Evolutionary conservation across 2,113 vertebrate species (phyloP), one percentile per base, ranked within the genome.

Genomic region (Rhabdomys dilectus): DNA sequence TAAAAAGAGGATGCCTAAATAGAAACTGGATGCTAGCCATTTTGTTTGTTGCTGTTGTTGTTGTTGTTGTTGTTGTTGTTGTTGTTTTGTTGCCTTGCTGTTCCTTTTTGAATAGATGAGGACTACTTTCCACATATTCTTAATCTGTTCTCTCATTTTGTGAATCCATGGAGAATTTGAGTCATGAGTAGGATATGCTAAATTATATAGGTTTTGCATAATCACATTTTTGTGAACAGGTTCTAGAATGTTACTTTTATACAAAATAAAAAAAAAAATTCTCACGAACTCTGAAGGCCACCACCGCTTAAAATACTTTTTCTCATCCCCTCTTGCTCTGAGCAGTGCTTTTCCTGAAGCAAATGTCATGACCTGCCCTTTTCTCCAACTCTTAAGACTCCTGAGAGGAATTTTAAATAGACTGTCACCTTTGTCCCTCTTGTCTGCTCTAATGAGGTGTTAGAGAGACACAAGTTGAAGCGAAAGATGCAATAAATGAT

Each of bases 281-380:
- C 72, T 81, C 78, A 29, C 24, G 76, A 62, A 87, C 36, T 19
- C 87, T 93, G 81, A 72, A 96, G 29, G 34, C 66, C 17, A 70
- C 77, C 78, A 58, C 5, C 60, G 31, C 31, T 89, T 91, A 73
- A 93, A 53, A 87, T 91, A 82, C 7, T 31, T 45, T 42, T 78
- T 31, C 29, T 45, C 19, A 13, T 26, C 39, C 7, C 15, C 93
- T 77, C 86, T 73, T 80, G 70, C 76, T 45, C 4, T 75, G n/a
- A 81, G 42, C 42, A 66, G 2, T 72, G 39, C 34, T 94, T 94
- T 89, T 84, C 53, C n/a, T 77, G 73, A 66, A 88, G 53, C 51
- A 90, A 97, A 86, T 97, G 87, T 58, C 92, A 91, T 45, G 85
- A 21, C 78, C 93, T 98, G 96, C 95, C 91, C 90, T 97, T 98